Conservation (phyloP, 2,888 invertebrate genomes). For the Formica aserva region DNA sequence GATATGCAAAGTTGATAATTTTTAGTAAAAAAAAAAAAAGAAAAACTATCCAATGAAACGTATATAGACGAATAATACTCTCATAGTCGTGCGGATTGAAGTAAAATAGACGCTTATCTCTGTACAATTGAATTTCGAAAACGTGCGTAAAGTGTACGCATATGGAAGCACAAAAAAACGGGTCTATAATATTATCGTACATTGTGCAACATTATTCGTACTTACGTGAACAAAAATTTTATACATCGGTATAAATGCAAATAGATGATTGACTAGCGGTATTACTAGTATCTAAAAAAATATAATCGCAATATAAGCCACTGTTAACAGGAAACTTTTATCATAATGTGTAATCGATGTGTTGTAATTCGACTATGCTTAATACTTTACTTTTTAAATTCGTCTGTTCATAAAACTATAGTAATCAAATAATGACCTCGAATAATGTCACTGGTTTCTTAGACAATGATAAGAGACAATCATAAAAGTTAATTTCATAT, state of each 20-base stretch:
- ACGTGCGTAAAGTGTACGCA: background rate
- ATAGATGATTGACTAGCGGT: conserved; percentile 30
- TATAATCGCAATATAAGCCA: background rate
- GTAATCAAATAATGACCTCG: conserved; percentile 55
- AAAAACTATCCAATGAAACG: background rate
- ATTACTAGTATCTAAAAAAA: conserved; percentile 4
- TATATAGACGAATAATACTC: background rate
- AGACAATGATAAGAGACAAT: conserved; percentile 53
- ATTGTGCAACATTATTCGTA: conserved; percentile 21
- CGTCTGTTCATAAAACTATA: conserved; percentile 51
- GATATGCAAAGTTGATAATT: conserved; percentile 41
- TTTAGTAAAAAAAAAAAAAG: conserved; percentile 31
- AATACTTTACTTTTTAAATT: conserved; percentile 63
- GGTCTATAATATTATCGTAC: background rate
- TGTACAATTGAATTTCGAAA: background rate
- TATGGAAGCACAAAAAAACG: conserved; percentile 19
- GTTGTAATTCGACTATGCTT: conserved; percentile 52
- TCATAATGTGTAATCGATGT: background rate
- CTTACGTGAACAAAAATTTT: conserved; percentile 12
- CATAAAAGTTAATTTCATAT: conserved; percentile 64
- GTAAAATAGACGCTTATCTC: background rate
- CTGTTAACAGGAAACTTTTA: background rate
- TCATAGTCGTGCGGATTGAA: conserved; percentile 7
- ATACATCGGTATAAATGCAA: conserved; percentile 27
- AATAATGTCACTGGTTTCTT: conserved; percentile 57